A percentile compares a stretch with the other conserved stretches of the same genome.
phyloP scores from a whole-genome alignment of 2,797 vertebrate genomes.

The Pangasius mekongensis region DNA sequence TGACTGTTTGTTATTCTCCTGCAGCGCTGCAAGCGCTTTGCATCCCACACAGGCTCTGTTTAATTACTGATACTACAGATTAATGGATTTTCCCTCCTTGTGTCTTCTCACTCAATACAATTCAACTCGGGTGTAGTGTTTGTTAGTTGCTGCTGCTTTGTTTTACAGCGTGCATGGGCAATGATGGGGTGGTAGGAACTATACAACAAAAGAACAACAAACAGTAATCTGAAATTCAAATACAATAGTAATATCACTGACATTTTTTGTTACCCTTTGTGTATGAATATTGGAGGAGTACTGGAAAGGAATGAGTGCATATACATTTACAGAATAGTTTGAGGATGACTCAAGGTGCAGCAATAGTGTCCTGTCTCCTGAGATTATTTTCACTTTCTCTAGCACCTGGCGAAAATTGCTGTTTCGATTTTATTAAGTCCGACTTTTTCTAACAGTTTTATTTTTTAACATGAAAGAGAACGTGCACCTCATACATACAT shows the following conservation, averaged over 20 bases:
- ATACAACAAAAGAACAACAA: background rate
- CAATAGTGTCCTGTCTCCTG: background rate
- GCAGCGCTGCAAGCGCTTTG: background rate
- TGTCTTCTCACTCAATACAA: background rate
- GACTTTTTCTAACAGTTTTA: background rate
- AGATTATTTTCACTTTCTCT: background rate
- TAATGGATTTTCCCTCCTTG: conserved; percentile 9
- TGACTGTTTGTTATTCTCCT: conserved; percentile 18
- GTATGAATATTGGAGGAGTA: background rate
- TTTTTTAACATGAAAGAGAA: background rate
- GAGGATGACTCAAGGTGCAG: background rate
- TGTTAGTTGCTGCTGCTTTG: background rate
- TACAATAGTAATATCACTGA: background rate
- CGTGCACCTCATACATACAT: background rate
- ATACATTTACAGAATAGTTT: background rate
- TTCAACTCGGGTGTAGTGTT: background rate
- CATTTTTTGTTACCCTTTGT: background rate
- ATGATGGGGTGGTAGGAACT: background rate
- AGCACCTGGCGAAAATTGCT: background rate
- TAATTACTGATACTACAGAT: conserved; percentile 27
- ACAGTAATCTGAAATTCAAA: background rate
- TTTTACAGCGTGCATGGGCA: background rate
- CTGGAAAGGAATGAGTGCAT: background rate
- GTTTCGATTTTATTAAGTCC: background rate
- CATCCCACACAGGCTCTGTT: conserved; percentile 11